These are phyloP conservation scores for Luscinia megarhynchos DNA, from an alignment of 2,797 vertebrate species.

Conservation along the genomic window DNA sequence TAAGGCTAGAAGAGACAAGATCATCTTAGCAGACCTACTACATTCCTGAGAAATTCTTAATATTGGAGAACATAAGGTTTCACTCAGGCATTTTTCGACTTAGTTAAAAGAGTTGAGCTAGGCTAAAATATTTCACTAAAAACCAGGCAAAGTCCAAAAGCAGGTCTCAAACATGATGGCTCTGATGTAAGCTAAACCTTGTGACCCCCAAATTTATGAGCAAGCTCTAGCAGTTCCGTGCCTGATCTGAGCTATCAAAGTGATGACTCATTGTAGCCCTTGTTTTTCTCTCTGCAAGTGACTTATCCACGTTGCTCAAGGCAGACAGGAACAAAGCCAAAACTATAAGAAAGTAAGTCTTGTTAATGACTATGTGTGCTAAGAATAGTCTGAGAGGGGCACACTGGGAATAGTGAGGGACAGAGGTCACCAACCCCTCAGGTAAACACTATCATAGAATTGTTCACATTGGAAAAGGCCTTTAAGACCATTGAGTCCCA, in stretches of 20 bases:
- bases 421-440: not conserved
- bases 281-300: not conserved
- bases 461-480: not conserved
- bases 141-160: not conserved
- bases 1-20: not conserved
- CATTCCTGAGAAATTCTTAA: not conserved
- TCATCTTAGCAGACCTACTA: not conserved
- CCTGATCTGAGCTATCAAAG: not conserved
- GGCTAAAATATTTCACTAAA: not conserved
- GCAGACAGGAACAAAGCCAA: not conserved
- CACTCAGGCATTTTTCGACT: not conserved
- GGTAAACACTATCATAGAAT: not conserved
- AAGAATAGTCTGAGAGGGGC: not conserved
- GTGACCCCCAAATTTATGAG: not conserved
- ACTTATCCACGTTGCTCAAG: not conserved
- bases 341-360: fast-evolving
- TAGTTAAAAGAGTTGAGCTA: not conserved
- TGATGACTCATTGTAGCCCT: not conserved
- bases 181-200: not conserved
- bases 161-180: not conserved
- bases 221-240: not conserved
- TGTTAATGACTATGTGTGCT: not conserved
- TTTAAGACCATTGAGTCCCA: not conserved
- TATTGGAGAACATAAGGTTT: not conserved
- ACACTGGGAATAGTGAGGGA: not conserved